Percentiles rank a stretch among this genome's conserved stretches.
These are phyloP conservation scores for Podarcis siculus DNA, from an alignment of 2,797 vertebrate species.

Conservation along the genomic window DNA sequence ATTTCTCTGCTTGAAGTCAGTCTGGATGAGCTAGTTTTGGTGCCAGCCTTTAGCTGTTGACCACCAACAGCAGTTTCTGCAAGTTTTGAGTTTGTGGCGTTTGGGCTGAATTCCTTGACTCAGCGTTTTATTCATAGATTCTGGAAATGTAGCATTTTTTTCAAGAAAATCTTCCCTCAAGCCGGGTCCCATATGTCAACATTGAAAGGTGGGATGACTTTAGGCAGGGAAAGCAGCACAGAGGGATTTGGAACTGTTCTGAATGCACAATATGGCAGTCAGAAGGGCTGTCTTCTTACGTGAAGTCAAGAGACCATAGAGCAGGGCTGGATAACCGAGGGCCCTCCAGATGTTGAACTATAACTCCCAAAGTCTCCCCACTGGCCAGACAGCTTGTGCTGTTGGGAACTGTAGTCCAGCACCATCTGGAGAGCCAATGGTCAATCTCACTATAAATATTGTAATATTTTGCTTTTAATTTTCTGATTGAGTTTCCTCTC, in stretches of 20 bases:
- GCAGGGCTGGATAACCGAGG: background rate
- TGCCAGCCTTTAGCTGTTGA: background rate
- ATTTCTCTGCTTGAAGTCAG: background rate
- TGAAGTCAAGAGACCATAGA: slow-evolving; percentile 32
- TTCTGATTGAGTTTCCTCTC: slow-evolving; percentile 46
- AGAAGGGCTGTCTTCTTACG: slow-evolving; percentile 37
- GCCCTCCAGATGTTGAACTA: too few species aligned
- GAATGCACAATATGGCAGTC: slow-evolving; percentile 23
- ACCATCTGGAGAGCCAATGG: too few species aligned
- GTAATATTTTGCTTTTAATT: slow-evolving; percentile 57
- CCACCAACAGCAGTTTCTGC: background rate
- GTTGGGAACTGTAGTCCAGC: too few species aligned
- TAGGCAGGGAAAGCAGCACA: slow-evolving; percentile 31
- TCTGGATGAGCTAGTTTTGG: background rate
- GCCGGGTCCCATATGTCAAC: slow-evolving; percentile 18
- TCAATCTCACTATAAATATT: slow-evolving; percentile 9
- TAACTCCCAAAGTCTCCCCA: too few species aligned
- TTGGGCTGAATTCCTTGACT: background rate
- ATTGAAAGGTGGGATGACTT: slow-evolving; percentile 21
- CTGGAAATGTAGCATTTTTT: slow-evolving; percentile 9
- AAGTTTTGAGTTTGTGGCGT: background rate
- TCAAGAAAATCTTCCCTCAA: background rate
- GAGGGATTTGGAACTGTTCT: slow-evolving; percentile 44
- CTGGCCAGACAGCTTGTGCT: too few species aligned
- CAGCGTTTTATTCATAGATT: background rate